A percentile compares a stretch with the other conserved stretches of the same genome.
Conservation (phyloP, 2,113 vertebrate species). For the Cynocephalus volans region DNA sequence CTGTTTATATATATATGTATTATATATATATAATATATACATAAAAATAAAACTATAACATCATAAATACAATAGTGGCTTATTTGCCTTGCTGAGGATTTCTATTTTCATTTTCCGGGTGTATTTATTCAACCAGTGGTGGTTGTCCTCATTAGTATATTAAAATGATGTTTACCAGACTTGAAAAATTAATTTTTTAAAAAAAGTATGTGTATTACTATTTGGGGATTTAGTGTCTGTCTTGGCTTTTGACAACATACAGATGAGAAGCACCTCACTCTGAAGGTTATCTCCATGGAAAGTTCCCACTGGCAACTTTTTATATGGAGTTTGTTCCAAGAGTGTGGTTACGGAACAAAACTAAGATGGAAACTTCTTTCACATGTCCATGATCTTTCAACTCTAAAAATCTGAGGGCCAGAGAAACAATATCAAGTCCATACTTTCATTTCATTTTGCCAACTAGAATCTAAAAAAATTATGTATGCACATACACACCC, state of each 20-base stretch:
- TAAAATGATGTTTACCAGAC: neutral
- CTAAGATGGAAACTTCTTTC: neutral
- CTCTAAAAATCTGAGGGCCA: neutral
- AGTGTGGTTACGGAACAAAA: neutral
- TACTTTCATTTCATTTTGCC: slow-evolving; percentile 10
- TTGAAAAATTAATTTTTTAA: neutral
- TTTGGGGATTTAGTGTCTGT: neutral
- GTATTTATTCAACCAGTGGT: neutral
- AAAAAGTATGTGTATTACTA: neutral
- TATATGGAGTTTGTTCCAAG: neutral
- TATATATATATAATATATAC: neutral
- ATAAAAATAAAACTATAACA: neutral
- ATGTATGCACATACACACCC: neutral
- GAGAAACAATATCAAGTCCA: slow-evolving; percentile 27
- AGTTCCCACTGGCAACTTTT: neutral
- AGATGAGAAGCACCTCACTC: neutral
- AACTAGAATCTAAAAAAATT: slow-evolving; percentile 5
- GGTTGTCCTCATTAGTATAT: neutral
- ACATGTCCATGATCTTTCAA: neutral
- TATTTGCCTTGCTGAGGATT: neutral
- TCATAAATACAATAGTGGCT: neutral
- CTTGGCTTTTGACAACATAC: neutral
- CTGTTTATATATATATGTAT: neutral
- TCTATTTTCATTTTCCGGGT: neutral
- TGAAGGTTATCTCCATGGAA: neutral